A percentile compares a stretch with the other conserved stretches of the same genome.
Conservation (phyloP, 2,888 invertebrate genomes). For the Yponomeuta evonymella region DNA sequence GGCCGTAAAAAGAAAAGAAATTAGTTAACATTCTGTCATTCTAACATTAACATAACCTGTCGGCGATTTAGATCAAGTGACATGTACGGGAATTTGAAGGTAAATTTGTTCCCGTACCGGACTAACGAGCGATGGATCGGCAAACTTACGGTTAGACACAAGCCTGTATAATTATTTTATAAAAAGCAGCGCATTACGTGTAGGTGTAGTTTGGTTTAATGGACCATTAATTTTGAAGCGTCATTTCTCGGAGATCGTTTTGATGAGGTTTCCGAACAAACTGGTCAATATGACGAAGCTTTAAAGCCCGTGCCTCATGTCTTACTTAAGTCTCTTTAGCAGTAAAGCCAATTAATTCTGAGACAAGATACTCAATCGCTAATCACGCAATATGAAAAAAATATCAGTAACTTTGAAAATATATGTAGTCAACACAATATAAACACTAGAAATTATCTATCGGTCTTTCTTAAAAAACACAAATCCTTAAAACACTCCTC, state of each 20-base stretch:
- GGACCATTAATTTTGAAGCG: not conserved
- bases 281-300: not conserved
- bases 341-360: not conserved
- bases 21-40: too few relatives aligned
- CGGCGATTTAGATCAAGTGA: too few relatives aligned
- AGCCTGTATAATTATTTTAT: not conserved
- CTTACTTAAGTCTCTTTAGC: too few relatives aligned
- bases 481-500: too few relatives aligned
- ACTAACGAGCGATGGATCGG: too few relatives aligned
- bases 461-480: too few relatives aligned
- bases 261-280: not conserved
- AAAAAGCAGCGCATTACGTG: not conserved
- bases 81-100: too few relatives aligned
- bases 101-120: too few relatives aligned
- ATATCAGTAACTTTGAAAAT: not conserved
- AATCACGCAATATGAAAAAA: not conserved
- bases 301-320: not conserved
- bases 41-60: too few relatives aligned
- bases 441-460: too few relatives aligned
- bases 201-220: not conserved
- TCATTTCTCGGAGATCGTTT: not conserved
- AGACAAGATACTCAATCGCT: not conserved
- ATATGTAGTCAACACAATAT: too few relatives aligned
- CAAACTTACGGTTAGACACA: not conserved
- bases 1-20: too few relatives aligned